A percentile compares a stretch with the other conserved stretches of the same genome.
These are phyloP conservation scores for Enteromius radiatus DNA, from an alignment of 2,797 vertebrate genomes.

Conservation along the genomic window DNA sequence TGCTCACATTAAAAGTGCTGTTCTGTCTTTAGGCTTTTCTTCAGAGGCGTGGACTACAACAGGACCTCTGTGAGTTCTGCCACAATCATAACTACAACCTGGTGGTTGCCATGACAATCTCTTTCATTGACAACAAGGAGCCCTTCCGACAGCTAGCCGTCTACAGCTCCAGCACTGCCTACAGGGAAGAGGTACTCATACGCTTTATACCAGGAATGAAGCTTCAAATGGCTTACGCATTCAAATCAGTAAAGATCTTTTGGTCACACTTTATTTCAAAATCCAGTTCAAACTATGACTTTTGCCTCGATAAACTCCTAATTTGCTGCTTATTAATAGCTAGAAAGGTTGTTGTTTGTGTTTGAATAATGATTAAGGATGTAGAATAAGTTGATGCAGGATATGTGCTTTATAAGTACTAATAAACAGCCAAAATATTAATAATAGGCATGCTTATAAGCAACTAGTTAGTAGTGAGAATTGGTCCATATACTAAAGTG, in stretches of 20 bases:
- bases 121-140: slow-evolving; percentile 75
- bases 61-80: slow-evolving; percentile 84
- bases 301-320: too few species aligned
- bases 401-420: too few species aligned
- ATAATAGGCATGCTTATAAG: too few species aligned
- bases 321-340: too few species aligned
- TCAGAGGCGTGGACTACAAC: slow-evolving; percentile 72
- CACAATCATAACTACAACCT: slow-evolving; percentile 74
- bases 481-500: too few species aligned
- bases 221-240: neutral
- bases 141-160: slow-evolving; percentile 85
- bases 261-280: too few species aligned
- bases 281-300: too few species aligned
- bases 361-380: too few species aligned
- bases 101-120: slow-evolving; percentile 87
- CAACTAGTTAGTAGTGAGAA: too few species aligned
- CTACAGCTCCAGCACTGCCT: slow-evolving; percentile 77
- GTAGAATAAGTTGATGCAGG: too few species aligned
- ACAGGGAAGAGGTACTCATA: slow-evolving; percentile 74
- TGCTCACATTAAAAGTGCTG: neutral
- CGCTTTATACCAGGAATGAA: neutral
- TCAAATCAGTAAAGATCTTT: neutral
- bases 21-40: slow-evolving; percentile 81
- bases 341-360: too few species aligned
- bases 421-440: too few species aligned